phyloP scores from a whole-genome alignment of 30 jellyfish, hydroid and myxozoan genomes.

The Chironex yamaguchii region DNA sequence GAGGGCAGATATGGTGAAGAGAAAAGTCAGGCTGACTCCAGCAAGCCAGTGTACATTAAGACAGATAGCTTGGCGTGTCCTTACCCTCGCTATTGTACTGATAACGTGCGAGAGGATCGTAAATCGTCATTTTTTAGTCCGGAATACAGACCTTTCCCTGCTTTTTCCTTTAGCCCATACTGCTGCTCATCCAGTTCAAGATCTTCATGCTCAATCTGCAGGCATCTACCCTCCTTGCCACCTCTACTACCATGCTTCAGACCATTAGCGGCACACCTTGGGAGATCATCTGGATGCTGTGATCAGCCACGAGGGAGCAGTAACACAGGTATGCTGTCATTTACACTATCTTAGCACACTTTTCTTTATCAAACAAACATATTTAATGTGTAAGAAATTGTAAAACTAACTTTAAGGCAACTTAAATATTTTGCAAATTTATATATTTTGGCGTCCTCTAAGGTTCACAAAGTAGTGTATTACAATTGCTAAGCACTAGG shows the following conservation, averaged over 20 bases:
- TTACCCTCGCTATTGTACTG: neutral
- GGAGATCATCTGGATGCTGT: neutral
- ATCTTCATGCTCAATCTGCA: neutral
- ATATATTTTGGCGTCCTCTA: too few species aligned
- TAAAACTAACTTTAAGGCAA: too few species aligned
- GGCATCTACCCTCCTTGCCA: neutral
- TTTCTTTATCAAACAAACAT: too few species aligned
- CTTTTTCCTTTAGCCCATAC: neutral
- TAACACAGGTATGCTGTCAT: too few species aligned
- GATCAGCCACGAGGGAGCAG: too few species aligned
- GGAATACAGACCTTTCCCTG: neutral
- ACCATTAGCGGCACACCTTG: neutral
- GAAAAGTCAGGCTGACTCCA: neutral
- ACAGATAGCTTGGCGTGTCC: neutral
- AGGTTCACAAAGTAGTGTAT: too few species aligned
- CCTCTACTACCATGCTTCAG: neutral
- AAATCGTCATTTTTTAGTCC: neutral
- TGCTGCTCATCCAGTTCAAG: neutral
- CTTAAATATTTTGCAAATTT: too few species aligned
- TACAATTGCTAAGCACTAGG: too few species aligned
- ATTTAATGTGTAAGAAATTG: too few species aligned
- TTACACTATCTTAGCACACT: too few species aligned
- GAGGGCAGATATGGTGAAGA: too few species aligned
- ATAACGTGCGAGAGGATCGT: neutral
- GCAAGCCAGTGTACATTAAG: neutral